Evolutionary conservation across 1,140 invertebrate species (phyloP), one percentile per base, ranked within the genome.

Genomic region (Zaprionus vittiger): DNA sequence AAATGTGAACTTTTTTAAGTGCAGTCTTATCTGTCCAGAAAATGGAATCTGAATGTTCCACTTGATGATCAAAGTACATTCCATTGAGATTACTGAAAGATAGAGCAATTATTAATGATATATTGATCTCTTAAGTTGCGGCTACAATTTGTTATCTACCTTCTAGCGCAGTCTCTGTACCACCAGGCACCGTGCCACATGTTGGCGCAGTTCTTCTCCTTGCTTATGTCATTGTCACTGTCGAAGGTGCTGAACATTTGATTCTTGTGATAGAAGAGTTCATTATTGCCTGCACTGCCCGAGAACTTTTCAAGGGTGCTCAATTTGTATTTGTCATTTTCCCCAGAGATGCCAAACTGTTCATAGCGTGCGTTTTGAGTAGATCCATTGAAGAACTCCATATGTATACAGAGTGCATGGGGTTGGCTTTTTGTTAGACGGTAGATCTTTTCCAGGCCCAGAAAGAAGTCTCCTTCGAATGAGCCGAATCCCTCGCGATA

Each of bases 361-460:
- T 47, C 41, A 4, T 47, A 47, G 5, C 6, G n/a, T 6, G n/a
- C 41, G 15, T 47, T 1, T 47, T 47, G 15, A 15, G 41, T 47
- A 15, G 15, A 15, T 17, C 41, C 41, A 17, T 61, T 5, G 5
- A 11, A 22, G 0, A n/a, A 14, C 15, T 17, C 20, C 22, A 65
- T 41, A 55, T 41, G 24, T 38, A 65, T 41, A 38, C 26, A 17
- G 31, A 65, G 62, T 17, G 26, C 34, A 17, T 65, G 49, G 5
- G 17, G 62, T 15, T 55, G 34, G 0, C 22, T 28, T 1, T 15
- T 55, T 5, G 63, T 65, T 14, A 65, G 1, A 5, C 31, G 63
- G 55, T 65, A 49, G 5, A 65, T 41, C 9, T 55, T 55, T 6
- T 65, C 63, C 31, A 65, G 49, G 20, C 63, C 63, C 17, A 65